Evolutionary conservation across 2,113 vertebrate species (phyloP).

Genomic region (Heloderma charlesbogerti): DNA sequence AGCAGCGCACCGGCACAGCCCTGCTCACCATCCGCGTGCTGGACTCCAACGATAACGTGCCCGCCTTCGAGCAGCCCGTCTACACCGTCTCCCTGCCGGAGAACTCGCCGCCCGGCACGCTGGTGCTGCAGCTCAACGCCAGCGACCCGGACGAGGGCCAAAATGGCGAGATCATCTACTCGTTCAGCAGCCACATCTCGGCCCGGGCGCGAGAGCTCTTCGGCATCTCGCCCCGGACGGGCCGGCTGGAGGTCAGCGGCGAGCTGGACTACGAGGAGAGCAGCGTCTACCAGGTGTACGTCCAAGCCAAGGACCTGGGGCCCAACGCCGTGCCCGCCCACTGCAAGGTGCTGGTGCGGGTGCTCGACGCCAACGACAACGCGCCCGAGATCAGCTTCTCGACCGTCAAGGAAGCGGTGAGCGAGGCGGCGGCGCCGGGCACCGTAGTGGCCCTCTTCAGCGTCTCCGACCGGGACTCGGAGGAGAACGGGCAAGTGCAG

Average conservation of each 20-base stretch:
- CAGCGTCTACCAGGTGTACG: conserved; percentile 91
- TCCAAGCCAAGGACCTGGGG: conserved; percentile 96
- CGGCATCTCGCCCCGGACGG: conserved; percentile 88
- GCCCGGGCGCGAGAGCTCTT: conserved; percentile 92
- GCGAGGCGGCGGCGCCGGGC: conserved; percentile 91
- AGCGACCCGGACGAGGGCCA: conserved; percentile 94
- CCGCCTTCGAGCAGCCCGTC: conserved; percentile 93
- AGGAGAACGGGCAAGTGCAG: conserved; percentile 92
- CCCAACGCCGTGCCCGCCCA: conserved; percentile 96
- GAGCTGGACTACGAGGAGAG: conserved; percentile 97
- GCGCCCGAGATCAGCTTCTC: conserved; percentile 97
- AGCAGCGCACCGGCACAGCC: conserved; percentile 93
- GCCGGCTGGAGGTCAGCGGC: conserved; percentile 92
- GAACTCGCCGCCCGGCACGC: conserved; percentile 91
- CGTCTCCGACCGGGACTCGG: conserved; percentile 92
- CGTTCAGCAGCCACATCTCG: conserved; percentile 96
- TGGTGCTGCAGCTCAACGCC: conserved; percentile 95
- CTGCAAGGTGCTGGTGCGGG: conserved; percentile 94
- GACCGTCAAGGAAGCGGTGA: conserved; percentile 95
- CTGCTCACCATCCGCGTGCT: conserved; percentile 93
- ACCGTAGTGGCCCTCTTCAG: conserved; percentile 96
- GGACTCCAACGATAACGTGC: conserved; percentile 98
- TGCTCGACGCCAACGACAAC: conserved; percentile 94
- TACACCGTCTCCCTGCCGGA: conserved; percentile 92
- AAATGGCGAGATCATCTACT: conserved; percentile 95